Evolutionary conservation across 2,888 invertebrate genomes (phyloP).

Genomic region (Drosophila meridiana): DNA sequence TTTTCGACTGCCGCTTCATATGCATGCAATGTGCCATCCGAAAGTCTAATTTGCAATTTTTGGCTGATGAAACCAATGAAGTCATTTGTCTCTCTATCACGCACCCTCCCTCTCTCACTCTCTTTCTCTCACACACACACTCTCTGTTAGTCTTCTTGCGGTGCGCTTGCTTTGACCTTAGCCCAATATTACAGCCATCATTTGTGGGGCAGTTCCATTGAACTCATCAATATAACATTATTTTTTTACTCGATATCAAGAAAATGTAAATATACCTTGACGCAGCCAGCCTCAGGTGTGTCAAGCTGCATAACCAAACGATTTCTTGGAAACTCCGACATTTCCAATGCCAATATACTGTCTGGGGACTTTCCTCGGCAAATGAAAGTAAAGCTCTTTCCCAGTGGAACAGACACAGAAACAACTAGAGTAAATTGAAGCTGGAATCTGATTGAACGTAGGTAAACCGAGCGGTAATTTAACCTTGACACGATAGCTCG

Average conservation of each 20-base stretch:
- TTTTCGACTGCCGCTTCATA: constrained; percentile 56
- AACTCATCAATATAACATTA: constrained; percentile 62
- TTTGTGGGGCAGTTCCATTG: constrained; percentile 36
- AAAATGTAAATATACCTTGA: constrained; percentile 40
- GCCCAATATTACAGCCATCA: constrained; percentile 38
- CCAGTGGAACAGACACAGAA: background rate
- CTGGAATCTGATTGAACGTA: background rate
- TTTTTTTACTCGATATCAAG: constrained; percentile 16
- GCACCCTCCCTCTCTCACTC: background rate
- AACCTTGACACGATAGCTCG: background rate
- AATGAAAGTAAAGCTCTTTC: constrained; percentile 10
- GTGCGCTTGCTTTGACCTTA: constrained; percentile 56
- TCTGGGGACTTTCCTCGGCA: constrained; percentile 12
- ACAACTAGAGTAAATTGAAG: background rate
- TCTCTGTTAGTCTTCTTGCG: background rate
- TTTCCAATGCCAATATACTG: constrained; percentile 20
- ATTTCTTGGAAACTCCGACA: constrained; percentile 35
- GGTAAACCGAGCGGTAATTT: background rate
- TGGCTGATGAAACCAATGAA: constrained; percentile 65
- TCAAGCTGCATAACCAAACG: constrained; percentile 24
- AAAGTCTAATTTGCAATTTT: constrained; percentile 47
- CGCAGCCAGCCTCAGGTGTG: constrained; percentile 9
- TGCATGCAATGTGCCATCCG: constrained; percentile 59
- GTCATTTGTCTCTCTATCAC: constrained; percentile 45
- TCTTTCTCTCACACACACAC: background rate